Conservation (phyloP, 2,113 vertebrate genomes). For the Anoplopoma fimbria region DNA sequence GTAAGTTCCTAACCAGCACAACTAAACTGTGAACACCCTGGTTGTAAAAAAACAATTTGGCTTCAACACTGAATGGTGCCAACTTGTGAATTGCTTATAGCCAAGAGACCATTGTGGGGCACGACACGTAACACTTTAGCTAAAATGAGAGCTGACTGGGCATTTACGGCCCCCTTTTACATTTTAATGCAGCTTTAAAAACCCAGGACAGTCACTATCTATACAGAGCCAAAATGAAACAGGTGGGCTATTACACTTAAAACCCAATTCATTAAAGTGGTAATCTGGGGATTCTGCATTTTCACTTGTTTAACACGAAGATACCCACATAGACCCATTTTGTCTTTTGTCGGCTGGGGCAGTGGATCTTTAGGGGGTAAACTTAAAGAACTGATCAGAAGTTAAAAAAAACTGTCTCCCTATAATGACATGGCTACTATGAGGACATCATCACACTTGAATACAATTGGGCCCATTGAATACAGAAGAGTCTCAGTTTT, state of each 20-base stretch:
- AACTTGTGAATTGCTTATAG: background rate
- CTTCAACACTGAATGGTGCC: background rate
- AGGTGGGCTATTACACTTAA: constrained; percentile 32
- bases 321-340: background rate
- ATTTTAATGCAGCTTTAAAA: constrained; percentile 35
- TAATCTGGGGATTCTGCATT: constrained; percentile 19
- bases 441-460: background rate
- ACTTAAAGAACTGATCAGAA: too few relatives aligned
- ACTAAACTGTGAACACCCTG: background rate
- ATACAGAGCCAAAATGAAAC: background rate
- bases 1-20: background rate
- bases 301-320: background rate
- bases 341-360: too few relatives aligned
- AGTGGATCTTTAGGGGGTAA: too few relatives aligned
- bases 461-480: background rate
- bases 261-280: constrained; percentile 25
- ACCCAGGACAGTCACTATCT: background rate
- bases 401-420: background rate
- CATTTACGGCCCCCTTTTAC: background rate
- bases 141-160: constrained; percentile 23
- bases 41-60: background rate
- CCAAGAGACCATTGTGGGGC: background rate
- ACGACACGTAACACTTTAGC: background rate
- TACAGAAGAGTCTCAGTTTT: background rate
- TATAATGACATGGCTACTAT: background rate